Evolutionary conservation across 2,113 vertebrate genomes (phyloP).

Genomic region (Eonycteris spelaea): DNA sequence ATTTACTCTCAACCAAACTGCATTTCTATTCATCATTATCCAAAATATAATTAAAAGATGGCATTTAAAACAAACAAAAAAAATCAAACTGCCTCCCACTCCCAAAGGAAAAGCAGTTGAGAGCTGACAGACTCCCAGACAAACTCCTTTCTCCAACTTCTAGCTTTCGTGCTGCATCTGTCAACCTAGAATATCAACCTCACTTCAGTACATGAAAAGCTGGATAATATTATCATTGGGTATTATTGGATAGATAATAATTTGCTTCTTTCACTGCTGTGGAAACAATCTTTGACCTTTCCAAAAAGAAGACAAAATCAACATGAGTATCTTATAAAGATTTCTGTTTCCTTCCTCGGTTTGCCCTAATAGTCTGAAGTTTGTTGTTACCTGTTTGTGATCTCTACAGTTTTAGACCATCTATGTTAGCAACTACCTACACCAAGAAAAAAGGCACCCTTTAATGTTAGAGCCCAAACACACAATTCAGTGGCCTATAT

Average conservation of each 20-base stretch:
- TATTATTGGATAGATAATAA: constrained; percentile 70
- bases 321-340: constrained; percentile 30
- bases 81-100: constrained; percentile 5
- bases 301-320: constrained; percentile 75
- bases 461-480: not conserved
- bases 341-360: not conserved
- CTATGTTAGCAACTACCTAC: not conserved
- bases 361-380: not conserved
- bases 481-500: not conserved
- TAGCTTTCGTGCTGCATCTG: constrained; percentile 1
- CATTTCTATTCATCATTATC: constrained; percentile 63
- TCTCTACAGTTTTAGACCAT: not conserved
- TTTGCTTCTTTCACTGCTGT: constrained; percentile 34
- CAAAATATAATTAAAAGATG: constrained; percentile 78
- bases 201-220: constrained; percentile 47
- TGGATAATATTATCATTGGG: constrained; percentile 63
- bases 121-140: constrained; percentile 37
- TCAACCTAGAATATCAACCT: constrained; percentile 32
- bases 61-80: constrained; percentile 63
- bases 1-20: constrained; percentile 62
- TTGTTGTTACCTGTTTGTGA: not conserved
- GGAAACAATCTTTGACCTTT: constrained; percentile 75
- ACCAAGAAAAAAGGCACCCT: not conserved
- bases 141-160: not conserved
- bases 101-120: constrained; percentile 35